Conservation (phyloP, 2,888 invertebrate genomes). For the Hydroisotoma schaefferi region DNA sequence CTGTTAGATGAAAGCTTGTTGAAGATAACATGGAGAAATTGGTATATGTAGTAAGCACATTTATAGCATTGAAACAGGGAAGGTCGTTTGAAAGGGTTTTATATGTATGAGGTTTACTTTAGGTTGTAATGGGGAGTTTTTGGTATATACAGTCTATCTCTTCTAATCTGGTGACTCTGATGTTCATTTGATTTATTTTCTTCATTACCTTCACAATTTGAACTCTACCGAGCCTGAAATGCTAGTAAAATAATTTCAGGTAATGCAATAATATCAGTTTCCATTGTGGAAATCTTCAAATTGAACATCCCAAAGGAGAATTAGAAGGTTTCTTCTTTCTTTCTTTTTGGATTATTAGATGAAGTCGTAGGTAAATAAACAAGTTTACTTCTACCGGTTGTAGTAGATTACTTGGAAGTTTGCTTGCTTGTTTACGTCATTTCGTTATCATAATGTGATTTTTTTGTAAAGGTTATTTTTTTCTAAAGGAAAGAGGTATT, state of each 20-base stretch:
- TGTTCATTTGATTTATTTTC: conserved; percentile 51
- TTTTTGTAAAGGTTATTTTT: no score
- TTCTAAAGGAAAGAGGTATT: no score
- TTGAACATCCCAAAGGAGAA: conserved; percentile 46
- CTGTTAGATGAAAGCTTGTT: background rate
- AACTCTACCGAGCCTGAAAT: conserved; percentile 49
- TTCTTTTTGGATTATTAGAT: no score
- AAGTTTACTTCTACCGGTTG: no score
- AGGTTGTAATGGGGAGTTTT: conserved; percentile 6
- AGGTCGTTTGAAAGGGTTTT: no score
- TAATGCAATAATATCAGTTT: conserved; percentile 50
- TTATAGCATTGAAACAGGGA: no score
- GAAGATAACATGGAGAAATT: background rate
- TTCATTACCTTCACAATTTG: conserved; percentile 50
- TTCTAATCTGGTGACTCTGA: conserved; percentile 49
- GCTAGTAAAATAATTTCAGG: conserved; percentile 49
- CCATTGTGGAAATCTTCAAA: conserved; percentile 47
- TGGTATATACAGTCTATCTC: conserved; percentile 17
- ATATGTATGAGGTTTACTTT: conserved; percentile 10
- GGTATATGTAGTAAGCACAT: background rate
- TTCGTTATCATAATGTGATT: no score
- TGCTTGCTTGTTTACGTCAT: no score
- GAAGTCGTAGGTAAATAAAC: no score
- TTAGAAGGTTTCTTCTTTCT: conserved; percentile 20
- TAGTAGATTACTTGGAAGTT: no score